phyloP scores from a whole-genome alignment of 2,888 invertebrate genomes.

The Pogonocherus hispidulus region DNA sequence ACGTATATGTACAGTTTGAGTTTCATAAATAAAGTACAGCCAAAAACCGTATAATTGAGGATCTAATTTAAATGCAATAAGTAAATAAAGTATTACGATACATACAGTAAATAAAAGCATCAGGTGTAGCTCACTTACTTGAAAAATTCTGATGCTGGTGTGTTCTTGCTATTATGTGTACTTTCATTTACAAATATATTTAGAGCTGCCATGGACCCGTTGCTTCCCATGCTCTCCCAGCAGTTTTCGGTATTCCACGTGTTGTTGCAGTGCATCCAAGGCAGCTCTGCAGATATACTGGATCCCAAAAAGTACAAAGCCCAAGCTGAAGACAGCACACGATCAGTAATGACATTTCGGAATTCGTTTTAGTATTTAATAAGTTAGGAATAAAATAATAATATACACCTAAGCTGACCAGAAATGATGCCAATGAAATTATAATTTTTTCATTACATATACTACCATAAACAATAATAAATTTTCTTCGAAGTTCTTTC shows the following conservation, averaged over 20 bases:
- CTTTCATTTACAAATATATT: conserved; percentile 64
- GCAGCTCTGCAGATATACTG: conserved; percentile 77
- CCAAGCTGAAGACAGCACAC: conserved; percentile 70
- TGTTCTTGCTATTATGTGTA: conserved; percentile 71
- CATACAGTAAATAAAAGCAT: too few species aligned
- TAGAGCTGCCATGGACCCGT: conserved; percentile 28
- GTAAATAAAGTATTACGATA: too few species aligned
- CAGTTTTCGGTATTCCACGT: conserved; percentile 85
- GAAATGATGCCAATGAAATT: too few species aligned
- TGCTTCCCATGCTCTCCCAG: conserved; percentile 69
- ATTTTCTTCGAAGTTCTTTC: too few species aligned
- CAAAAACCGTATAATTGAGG: too few species aligned
- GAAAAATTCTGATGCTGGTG: conserved; percentile 85
- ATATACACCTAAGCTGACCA: conserved; percentile 76
- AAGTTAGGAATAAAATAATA: too few species aligned
- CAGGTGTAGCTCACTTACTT: too few species aligned
- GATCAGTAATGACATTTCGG: not conserved
- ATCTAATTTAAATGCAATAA: too few species aligned
- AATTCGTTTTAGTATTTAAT: not conserved
- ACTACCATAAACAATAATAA: too few species aligned
- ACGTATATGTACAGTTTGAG: too few species aligned
- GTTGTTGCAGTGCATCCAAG: conserved; percentile 87
- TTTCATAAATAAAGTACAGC: too few species aligned
- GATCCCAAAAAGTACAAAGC: conserved; percentile 84
- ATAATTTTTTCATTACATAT: too few species aligned